phyloP scores from a whole-genome alignment of 2,888 invertebrate species.

The Dicyrtomina minuta region DNA sequence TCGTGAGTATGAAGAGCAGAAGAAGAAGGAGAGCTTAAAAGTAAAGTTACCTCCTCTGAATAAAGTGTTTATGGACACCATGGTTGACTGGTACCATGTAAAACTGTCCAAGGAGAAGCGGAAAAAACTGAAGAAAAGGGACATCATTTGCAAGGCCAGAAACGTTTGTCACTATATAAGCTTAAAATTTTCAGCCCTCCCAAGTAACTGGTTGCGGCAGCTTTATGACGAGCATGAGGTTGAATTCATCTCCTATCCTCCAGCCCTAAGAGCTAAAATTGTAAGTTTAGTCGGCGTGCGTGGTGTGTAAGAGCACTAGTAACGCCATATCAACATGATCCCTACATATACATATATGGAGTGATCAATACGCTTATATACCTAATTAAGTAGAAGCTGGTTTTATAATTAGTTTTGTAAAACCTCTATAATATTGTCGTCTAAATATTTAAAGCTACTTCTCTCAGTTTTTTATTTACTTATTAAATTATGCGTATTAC shows the following conservation, averaged over 20 bases:
- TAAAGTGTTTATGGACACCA: constrained; percentile 7
- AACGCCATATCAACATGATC: too few relatives aligned
- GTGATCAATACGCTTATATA: too few relatives aligned
- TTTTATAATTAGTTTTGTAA: too few relatives aligned
- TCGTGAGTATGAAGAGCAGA: neutral
- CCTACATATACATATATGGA: too few relatives aligned
- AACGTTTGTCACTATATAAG: neutral
- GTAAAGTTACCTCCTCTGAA: constrained; percentile 7
- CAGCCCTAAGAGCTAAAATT: too few relatives aligned
- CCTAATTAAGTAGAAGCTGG: too few relatives aligned
- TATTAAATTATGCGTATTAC: neutral
- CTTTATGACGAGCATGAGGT: constrained; percentile 5
- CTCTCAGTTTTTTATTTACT: neutral
- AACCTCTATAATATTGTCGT: too few relatives aligned
- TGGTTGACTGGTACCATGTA: constrained; percentile 3
- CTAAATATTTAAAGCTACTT: too few relatives aligned
- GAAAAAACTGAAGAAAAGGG: neutral
- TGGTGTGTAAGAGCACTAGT: neutral
- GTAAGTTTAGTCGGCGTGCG: too few relatives aligned
- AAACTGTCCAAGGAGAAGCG: neutral
- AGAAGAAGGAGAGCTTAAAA: neutral
- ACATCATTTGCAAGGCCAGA: constrained; percentile 4
- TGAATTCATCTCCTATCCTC: neutral
- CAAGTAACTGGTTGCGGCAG: neutral
- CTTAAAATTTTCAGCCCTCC: constrained; percentile 2